Base-by-base conservation (phyloP, 2,888 invertebrate species). In the Zhengitettix transpicula region DNA sequence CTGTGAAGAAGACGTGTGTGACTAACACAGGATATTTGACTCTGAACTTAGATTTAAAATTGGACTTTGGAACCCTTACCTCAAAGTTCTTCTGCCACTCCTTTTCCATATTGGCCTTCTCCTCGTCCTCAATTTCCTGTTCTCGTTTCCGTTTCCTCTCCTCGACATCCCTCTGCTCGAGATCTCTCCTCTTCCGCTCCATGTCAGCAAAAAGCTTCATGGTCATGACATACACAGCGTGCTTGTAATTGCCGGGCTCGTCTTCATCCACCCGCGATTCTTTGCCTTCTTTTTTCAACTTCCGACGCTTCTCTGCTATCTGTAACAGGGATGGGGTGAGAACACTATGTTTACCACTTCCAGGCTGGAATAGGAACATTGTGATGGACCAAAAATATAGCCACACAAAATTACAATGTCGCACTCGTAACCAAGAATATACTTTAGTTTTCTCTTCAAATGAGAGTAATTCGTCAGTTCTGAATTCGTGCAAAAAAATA, bases 51-150 rank as follows among this genome's bases (percentile, higher is more conserved):
- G 3, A 12, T 47, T 47, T 14, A 47, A 14, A n/a, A 47, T 42
- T 42, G 44, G 12, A 47, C 12, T n/a, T 47, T 52, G 42, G 58
- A 10, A 42, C 28, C 17, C 67, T 67, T 71, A 88, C 89, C 79
- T 99, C 99, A 76, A 96, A 99, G 76, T 98, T 99, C 71, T 96
- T 94, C 65, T 96, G 92, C 94, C 96, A 99, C 72, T 98, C 97
- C 67, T 92, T 89, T 69, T 97, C 93, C 56, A 89, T 76, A 62
- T 92, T 88, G 62, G 85, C 81, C 68, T 88, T 87, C 68, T 96
- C 95, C 69, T 94, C 95, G 59, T 90, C 91, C 62, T 92, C 91
- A 58, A 93, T 85, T 78, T 96, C 95, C 16, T 89, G 85, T 73
- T 97, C 96, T 10, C 96, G 80, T 75, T 95, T 94, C 55, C 97